Conservation (phyloP, 1,140 invertebrate genomes). For the Phenacoccus solenopsis region DNA sequence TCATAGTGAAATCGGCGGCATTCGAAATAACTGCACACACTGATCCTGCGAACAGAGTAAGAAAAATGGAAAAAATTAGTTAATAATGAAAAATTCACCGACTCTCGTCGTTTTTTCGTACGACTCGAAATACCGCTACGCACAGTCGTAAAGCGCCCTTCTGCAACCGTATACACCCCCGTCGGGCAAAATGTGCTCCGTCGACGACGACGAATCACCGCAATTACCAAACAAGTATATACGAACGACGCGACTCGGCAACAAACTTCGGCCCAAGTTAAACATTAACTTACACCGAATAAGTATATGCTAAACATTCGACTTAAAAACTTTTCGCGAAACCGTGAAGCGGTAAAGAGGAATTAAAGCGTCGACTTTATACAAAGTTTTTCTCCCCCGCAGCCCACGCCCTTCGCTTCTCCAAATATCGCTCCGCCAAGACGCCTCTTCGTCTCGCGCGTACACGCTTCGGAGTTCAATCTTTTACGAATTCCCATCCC, state of each 20-base stretch:
- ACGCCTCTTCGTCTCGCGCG: no score
- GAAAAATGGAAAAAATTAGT: neutral
- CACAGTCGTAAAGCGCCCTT: no score
- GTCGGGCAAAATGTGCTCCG: neutral
- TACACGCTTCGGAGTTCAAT: no score
- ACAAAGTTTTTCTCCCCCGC: neutral
- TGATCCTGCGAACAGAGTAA: neutral
- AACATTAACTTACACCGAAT: neutral
- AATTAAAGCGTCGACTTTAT: neutral
- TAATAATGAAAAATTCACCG: no score
- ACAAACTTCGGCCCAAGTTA: neutral
- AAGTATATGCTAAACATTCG: constrained; percentile 2
- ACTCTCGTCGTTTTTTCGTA: no score
- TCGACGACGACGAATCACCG: neutral
- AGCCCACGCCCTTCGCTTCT: no score
- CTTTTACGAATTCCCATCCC: no score
- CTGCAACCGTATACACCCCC: no score
- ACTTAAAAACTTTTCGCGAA: neutral
- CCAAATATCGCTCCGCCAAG: no score
- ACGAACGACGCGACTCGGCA: no score
- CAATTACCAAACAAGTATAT: neutral
- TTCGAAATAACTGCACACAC: neutral
- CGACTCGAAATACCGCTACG: no score
- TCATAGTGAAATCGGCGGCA: neutral
- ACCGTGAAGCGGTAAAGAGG: neutral